Conservation (phyloP, 2,797 vertebrate genomes). For the Manis pentadactyla region DNA sequence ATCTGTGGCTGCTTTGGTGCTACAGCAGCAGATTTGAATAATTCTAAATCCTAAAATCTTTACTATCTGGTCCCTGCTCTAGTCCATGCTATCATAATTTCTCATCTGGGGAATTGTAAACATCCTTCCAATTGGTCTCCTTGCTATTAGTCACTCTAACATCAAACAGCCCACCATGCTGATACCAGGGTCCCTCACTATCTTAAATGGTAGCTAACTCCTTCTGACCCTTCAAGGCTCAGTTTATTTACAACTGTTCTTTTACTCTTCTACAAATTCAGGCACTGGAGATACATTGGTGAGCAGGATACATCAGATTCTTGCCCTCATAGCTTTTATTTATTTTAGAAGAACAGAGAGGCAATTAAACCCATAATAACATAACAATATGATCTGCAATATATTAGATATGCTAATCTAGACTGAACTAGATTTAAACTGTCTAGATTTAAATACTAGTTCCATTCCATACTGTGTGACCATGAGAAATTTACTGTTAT, state of each 20-base stretch:
- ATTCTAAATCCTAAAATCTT: conserved; percentile 1
- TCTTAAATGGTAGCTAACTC: conserved; percentile 9
- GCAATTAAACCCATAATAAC: not conserved
- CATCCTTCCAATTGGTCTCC: not conserved
- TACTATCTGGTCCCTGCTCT: not conserved
- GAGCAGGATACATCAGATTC: not conserved
- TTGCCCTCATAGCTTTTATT: not conserved
- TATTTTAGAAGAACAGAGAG: not conserved
- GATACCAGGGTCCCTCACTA: not conserved
- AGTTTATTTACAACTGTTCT: not conserved
- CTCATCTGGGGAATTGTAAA: not conserved
- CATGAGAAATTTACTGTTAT: not conserved
- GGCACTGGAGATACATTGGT: not conserved
- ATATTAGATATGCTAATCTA: not conserved
- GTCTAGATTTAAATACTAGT: not conserved
- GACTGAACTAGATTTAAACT: not conserved
- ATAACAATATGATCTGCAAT: not conserved
- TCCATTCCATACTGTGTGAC: not conserved
- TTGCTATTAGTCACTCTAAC: not conserved
- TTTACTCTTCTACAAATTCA: not conserved
- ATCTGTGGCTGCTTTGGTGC: not conserved
- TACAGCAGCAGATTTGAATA: not conserved
- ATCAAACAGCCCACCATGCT: not conserved
- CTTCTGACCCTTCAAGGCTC: not conserved
- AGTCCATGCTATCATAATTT: not conserved